phyloP scores from a whole-genome alignment of 1,140 invertebrate species.

The Lordiphosa clarofinis region DNA sequence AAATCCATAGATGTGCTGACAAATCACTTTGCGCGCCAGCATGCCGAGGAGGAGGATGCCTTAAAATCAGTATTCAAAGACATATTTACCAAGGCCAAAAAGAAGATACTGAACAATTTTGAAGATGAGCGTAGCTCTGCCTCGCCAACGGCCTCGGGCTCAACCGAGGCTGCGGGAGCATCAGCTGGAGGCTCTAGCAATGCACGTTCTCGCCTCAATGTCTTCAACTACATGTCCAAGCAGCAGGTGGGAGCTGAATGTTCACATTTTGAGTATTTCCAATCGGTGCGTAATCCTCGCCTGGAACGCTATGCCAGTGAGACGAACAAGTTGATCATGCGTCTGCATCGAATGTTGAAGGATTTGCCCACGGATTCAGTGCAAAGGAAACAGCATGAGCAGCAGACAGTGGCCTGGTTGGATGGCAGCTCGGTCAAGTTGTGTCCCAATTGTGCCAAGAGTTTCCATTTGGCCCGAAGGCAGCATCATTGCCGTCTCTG shows the following conservation, averaged over 20 bases:
- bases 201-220: conserved; percentile 56
- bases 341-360: conserved; percentile 93
- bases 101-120: conserved; percentile 88
- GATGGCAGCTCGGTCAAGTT: conserved; percentile 93
- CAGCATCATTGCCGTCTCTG: conserved; percentile 98
- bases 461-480: conserved; percentile 91
- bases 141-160: background rate
- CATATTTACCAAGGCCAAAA: conserved; percentile 93
- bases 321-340: conserved; percentile 96
- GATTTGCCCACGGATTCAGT: conserved; percentile 90
- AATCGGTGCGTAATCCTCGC: conserved; percentile 85
- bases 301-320: conserved; percentile 94
- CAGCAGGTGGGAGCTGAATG: conserved; percentile 85
- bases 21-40: conserved; percentile 92
- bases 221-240: conserved; percentile 82
- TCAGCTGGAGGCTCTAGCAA: conserved; percentile 27
- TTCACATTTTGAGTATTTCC: conserved; percentile 89
- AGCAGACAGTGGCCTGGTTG: conserved; percentile 93
- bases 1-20: conserved; percentile 90
- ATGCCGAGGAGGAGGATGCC: conserved; percentile 93
- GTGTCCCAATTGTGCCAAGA: conserved; percentile 94
- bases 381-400: conserved; percentile 90
- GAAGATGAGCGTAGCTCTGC: conserved; percentile 81
- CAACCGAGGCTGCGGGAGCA: background rate
- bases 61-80: conserved; percentile 92